These are phyloP conservation scores for Centrocercus urophasianus DNA, from an alignment of 2,113 vertebrate species.

Conservation along the genomic window DNA sequence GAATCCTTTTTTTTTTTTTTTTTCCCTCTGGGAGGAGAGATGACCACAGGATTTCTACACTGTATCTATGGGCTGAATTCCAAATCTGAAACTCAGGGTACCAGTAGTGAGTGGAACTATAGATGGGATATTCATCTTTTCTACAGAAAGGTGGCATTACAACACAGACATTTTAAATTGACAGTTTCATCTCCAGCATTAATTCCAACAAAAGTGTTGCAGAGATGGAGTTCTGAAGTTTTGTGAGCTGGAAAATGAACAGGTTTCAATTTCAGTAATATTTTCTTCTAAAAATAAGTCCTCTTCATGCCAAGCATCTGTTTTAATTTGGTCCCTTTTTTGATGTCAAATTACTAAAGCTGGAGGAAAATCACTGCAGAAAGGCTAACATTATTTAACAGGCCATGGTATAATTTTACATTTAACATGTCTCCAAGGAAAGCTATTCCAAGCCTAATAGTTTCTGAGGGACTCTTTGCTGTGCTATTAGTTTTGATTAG, in stretches of 20 bases:
- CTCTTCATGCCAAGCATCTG: constrained; percentile 53
- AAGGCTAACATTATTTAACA: constrained; percentile 13
- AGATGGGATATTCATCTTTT: neutral
- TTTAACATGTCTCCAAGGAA: neutral
- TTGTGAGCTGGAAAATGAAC: constrained; percentile 21
- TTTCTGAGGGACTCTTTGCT: constrained; percentile 27
- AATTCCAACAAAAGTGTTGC: neutral
- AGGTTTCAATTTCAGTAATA: constrained; percentile 52
- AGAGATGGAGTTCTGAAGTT: neutral
- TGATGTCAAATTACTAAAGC: constrained; percentile 34
- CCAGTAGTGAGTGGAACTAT: neutral
- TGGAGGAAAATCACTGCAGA: constrained; percentile 21
- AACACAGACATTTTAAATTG: neutral
- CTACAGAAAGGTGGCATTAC: neutral
- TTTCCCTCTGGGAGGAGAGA: neutral
- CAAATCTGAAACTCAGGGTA: neutral
- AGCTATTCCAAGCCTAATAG: neutral
- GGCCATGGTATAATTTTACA: constrained; percentile 11
- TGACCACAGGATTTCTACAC: neutral
- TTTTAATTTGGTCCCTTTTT: constrained; percentile 54
- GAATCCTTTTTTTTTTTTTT: neutral
- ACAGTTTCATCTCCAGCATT: neutral
- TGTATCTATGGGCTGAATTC: neutral
- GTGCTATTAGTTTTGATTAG: constrained; percentile 10
- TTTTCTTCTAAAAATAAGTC: constrained; percentile 66